Evolutionary conservation across 2,888 invertebrate species (phyloP).

Genomic region (Octonoba sinensis): DNA sequence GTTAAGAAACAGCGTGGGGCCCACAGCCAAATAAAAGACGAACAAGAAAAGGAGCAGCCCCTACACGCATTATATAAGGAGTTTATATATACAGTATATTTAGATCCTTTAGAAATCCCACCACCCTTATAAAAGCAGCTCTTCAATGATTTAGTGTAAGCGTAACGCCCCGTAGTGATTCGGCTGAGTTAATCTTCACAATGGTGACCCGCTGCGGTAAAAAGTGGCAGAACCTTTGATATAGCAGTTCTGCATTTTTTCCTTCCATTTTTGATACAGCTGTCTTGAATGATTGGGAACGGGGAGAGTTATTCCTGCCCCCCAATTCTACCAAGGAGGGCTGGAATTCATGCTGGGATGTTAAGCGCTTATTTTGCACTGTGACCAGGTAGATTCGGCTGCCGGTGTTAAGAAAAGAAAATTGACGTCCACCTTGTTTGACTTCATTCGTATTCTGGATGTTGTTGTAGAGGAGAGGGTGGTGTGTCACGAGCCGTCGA

Average conservation of each 20-base stretch:
- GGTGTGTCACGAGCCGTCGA: too few relatives aligned
- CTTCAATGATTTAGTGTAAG: constrained; percentile 58
- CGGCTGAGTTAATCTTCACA: constrained; percentile 41
- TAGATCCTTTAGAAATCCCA: constrained; percentile 32
- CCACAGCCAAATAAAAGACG: constrained; percentile 31
- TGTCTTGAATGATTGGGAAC: constrained; percentile 34
- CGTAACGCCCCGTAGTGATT: constrained; percentile 55
- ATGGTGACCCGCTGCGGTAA: constrained; percentile 34
- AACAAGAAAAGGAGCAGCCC: constrained; percentile 36
- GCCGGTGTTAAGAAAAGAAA: constrained; percentile 40
- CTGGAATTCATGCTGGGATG: constrained; percentile 36
- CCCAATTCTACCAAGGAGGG: constrained; percentile 35
- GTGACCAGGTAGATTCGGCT: constrained; percentile 27
- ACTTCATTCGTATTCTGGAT: constrained; percentile 15
- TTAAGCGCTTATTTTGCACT: constrained; percentile 59
- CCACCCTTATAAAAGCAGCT: constrained; percentile 31
- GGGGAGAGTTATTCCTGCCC: neutral
- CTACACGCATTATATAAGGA: constrained; percentile 36
- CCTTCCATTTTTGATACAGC: constrained; percentile 45
- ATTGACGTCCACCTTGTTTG: constrained; percentile 19
- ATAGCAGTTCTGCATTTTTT: constrained; percentile 28
- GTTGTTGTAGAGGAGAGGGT: too few relatives aligned
- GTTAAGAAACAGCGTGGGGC: constrained; percentile 46
- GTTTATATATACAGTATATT: constrained; percentile 52
- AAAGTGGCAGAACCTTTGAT: constrained; percentile 34